Conservation (phyloP, 2,888 invertebrate genomes). For the Bruchidius siliquastri region DNA sequence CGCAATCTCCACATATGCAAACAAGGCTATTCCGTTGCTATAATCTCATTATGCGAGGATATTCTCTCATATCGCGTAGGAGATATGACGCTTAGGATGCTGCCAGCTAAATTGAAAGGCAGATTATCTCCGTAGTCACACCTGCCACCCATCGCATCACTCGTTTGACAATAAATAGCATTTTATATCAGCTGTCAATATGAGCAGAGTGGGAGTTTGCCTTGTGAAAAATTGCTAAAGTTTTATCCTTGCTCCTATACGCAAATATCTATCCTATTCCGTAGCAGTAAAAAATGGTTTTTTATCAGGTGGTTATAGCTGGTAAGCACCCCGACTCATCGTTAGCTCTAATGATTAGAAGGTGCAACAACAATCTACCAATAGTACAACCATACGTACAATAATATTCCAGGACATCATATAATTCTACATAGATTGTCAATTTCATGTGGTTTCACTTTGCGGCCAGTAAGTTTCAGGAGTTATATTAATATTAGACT, state of each 20-base stretch:
- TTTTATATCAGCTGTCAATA: conserved; percentile 1
- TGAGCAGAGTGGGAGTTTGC: not conserved
- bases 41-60: not conserved
- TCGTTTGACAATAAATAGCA: conserved; percentile 15
- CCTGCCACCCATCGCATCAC: conserved; percentile 17
- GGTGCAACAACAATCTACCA: too few relatives aligned
- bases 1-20: too few relatives aligned
- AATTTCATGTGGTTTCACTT: too few relatives aligned
- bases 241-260: not conserved
- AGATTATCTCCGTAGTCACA: conserved; percentile 18
- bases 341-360: too few relatives aligned
- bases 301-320: too few relatives aligned
- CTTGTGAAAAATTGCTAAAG: not conserved
- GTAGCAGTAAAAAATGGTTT: not conserved
- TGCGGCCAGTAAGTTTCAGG: too few relatives aligned
- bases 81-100: conserved; percentile 10
- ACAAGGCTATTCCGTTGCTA: not conserved
- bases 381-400: too few relatives aligned
- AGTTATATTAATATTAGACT: too few relatives aligned
- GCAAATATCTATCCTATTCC: not conserved
- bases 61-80: not conserved
- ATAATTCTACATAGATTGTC: too few relatives aligned
- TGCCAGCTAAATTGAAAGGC: conserved; percentile 16
- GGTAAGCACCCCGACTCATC: too few relatives aligned
- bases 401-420: too few relatives aligned